Conservation (phyloP, 2,797 vertebrate species). For the Catharus ustulatus region DNA sequence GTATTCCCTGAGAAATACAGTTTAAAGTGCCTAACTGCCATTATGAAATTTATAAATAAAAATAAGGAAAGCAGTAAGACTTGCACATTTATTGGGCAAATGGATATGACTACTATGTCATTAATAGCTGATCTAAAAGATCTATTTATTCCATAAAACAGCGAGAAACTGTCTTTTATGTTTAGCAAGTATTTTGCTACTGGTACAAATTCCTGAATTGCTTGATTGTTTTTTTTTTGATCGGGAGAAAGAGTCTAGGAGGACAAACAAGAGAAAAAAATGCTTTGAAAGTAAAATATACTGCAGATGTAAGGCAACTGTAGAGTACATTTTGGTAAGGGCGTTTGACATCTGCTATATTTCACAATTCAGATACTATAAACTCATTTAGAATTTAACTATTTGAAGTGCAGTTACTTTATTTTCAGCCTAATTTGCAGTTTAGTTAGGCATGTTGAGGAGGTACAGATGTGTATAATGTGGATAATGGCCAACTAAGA, state of each 20-base stretch:
- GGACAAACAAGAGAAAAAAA: neutral
- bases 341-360: constrained; percentile 10
- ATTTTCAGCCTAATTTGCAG: constrained; percentile 27
- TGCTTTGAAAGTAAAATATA: neutral
- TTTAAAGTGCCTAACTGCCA: constrained; percentile 44
- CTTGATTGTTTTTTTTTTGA: constrained; percentile 15
- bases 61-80: constrained; percentile 10
- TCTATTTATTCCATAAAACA: neutral
- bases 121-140: constrained; percentile 43
- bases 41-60: constrained; percentile 66
- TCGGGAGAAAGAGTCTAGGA: neutral
- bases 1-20: constrained; percentile 63
- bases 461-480: constrained; percentile 1
- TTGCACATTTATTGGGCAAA: constrained; percentile 22
- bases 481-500: neutral
- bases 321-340: constrained; percentile 13
- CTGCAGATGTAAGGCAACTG: neutral
- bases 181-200: neutral
- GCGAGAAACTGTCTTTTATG: neutral
- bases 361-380: neutral
- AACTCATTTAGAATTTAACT: neutral
- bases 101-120: neutral
- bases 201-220: neutral
- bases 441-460: constrained; percentile 12
- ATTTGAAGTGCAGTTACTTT: constrained; percentile 2